phyloP scores from a whole-genome alignment of 2,113 vertebrate genomes.

The Sus scrofa region T2T-Sscrofa CM000813.6:1622501-1623000 shows the following conservation, averaged over 20 bases:
- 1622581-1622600: accelerated
- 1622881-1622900: not conserved
- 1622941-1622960: accelerated
- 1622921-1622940: no score
- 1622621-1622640: accelerated
- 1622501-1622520: accelerated
- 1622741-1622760: not conserved
- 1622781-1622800: accelerated
- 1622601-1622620: accelerated
- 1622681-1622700: accelerated
- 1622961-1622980: not conserved
- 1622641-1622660: accelerated
- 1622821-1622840: accelerated
- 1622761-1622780: not conserved
- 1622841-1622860: not conserved
- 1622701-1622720: not conserved
- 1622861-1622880: accelerated
- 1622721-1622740: not conserved
- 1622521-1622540: not conserved
- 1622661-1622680: not conserved
- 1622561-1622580: accelerated
- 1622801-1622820: not conserved
- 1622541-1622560: not conserved
- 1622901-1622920: not conserved
- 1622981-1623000: not conserved